Evolutionary conservation across 1,140 invertebrate species (phyloP).

Genomic region (Listronotus oregonensis): DNA sequence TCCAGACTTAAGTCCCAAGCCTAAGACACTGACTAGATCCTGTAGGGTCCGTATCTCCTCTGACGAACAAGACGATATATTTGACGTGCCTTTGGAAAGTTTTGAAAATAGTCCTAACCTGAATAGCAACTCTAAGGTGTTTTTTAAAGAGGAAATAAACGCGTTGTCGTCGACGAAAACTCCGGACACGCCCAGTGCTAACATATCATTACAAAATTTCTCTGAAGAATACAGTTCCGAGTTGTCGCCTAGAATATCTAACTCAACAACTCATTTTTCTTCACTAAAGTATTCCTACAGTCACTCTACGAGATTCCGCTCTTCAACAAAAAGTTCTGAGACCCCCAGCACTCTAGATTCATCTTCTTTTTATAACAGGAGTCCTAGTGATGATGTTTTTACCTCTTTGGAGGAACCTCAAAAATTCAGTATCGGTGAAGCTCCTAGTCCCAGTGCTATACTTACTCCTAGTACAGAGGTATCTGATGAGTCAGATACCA

Average conservation of each 20-base stretch:
- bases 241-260: slow-evolving; percentile 17
- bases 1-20: slow-evolving; percentile 6
- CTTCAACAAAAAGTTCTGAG: slow-evolving; percentile 18
- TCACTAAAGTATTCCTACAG: slow-evolving; percentile 10
- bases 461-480: slow-evolving; percentile 60
- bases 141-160: neutral
- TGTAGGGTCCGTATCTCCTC: slow-evolving; percentile 23
- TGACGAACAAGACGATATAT: slow-evolving; percentile 20
- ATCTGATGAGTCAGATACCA: slow-evolving; percentile 43
- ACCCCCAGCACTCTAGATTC: slow-evolving; percentile 24
- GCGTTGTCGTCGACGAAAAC: slow-evolving; percentile 36
- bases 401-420: slow-evolving; percentile 12
- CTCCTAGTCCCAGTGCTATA: slow-evolving; percentile 62
- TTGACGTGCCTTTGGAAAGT: too few species aligned
- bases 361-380: slow-evolving; percentile 36
- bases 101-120: slow-evolving; percentile 7
- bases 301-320: slow-evolving; percentile 33
- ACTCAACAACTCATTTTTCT: neutral
- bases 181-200: slow-evolving; percentile 53
- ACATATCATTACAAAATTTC: slow-evolving; percentile 42
- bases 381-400: slow-evolving; percentile 31
- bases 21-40: slow-evolving; percentile 30
- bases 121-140: neutral
- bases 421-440: slow-evolving; percentile 44
- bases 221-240: slow-evolving; percentile 25